A percentile compares a stretch with the other conserved stretches of the same genome.
Evolutionary conservation across 1,140 invertebrate species (phyloP).

Genomic region (Sinonovacula constricta): DNA sequence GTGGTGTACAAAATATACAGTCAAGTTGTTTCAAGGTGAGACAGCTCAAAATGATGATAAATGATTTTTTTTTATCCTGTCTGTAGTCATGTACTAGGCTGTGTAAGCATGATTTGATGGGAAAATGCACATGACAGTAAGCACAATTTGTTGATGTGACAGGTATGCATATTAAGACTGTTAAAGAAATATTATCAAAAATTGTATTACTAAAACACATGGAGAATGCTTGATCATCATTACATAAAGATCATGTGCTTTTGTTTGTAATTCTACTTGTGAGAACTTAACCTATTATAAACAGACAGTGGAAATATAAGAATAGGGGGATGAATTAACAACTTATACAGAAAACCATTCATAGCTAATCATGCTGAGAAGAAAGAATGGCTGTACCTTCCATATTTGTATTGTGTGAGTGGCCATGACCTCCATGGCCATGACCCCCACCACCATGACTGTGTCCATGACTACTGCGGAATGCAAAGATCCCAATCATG

Average conservation of each 20-base stretch:
- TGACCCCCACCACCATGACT: slow-evolving; percentile 69
- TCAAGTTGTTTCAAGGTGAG: too few relatives aligned
- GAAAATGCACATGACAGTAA: background rate
- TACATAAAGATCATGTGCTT: too few relatives aligned
- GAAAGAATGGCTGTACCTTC: slow-evolving; percentile 81
- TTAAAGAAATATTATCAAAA: too few relatives aligned
- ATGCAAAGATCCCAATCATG: slow-evolving; percentile 96
- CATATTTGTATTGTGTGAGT: slow-evolving; percentile 82
- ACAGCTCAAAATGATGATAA: too few relatives aligned
- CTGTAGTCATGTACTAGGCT: background rate
- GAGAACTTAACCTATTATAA: background rate
- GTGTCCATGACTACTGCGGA: slow-evolving; percentile 87
- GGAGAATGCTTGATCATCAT: too few relatives aligned
- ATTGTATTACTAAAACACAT: too few relatives aligned
- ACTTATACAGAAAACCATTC: background rate
- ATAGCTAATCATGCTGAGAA: background rate
- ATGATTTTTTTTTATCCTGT: background rate
- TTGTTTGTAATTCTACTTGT: too few relatives aligned
- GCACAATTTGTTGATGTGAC: too few relatives aligned
- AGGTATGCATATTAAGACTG: too few relatives aligned
- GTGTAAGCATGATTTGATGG: background rate
- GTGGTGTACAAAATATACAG: slow-evolving; percentile 19
- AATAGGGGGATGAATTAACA: background rate
- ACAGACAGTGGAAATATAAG: background rate
- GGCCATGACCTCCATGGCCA: slow-evolving; percentile 60